These are phyloP conservation scores for Sylvicola cinctus DNA, from an alignment of 2,888 invertebrate species.

Conservation along the genomic window DNA sequence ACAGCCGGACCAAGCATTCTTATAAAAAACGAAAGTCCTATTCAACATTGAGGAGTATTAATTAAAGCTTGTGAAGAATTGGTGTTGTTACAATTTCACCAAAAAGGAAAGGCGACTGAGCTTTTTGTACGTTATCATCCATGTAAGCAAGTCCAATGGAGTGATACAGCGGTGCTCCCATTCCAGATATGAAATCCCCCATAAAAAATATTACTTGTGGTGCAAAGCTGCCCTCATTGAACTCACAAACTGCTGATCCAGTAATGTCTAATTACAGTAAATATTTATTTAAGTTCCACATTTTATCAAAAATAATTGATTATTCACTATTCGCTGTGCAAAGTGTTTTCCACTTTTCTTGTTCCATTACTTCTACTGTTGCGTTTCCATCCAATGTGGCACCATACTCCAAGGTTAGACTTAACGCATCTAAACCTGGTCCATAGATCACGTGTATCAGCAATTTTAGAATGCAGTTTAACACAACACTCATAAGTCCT, in stretches of 20 bases:
- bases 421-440: constrained; percentile 41
- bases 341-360: too few relatives aligned
- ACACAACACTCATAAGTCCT: constrained; percentile 34
- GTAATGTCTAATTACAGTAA: too few relatives aligned
- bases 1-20: constrained; percentile 47
- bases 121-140: constrained; percentile 56
- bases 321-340: too few relatives aligned
- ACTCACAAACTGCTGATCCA: constrained; percentile 27
- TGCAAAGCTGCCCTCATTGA: constrained; percentile 33
- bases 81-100: constrained; percentile 28
- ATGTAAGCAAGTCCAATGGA: constrained; percentile 52
- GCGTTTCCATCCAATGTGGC: too few relatives aligned
- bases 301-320: too few relatives aligned
- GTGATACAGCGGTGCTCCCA: constrained; percentile 46
- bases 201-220: constrained; percentile 40
- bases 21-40: constrained; percentile 43
- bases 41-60: constrained; percentile 3
- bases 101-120: constrained; percentile 44
- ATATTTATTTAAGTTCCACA: too few relatives aligned
- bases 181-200: constrained; percentile 48
- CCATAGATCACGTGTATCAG: constrained; percentile 48
- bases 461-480: constrained; percentile 43
- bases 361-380: too few relatives aligned
- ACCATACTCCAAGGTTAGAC: constrained; percentile 37
- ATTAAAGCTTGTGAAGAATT: too few relatives aligned